phyloP scores from a whole-genome alignment of 2,888 invertebrate genomes.

The Erebia ligea region DNA sequence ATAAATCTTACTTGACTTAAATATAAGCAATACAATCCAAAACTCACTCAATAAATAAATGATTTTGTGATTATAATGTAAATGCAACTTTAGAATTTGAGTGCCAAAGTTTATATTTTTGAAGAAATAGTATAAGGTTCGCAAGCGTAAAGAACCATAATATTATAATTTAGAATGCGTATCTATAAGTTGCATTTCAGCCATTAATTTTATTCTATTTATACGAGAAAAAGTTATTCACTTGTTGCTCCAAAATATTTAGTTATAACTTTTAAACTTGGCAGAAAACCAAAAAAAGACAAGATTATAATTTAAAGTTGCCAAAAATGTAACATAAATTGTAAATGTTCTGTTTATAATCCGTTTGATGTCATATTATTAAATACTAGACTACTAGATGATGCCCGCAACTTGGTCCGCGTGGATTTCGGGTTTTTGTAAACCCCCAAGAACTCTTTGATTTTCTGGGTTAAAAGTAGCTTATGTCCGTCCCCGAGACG shows the following conservation, averaged over 20 bases:
- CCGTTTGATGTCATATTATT: neutral
- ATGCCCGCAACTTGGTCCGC: too few relatives aligned
- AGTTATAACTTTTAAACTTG: neutral
- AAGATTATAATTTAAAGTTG: neutral
- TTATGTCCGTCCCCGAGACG: too few relatives aligned
- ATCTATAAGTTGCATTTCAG: constrained; percentile 16
- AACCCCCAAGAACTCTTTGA: too few relatives aligned
- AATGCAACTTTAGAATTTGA: neutral
- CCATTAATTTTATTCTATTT: neutral
- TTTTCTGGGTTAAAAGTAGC: too few relatives aligned
- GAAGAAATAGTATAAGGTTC: neutral
- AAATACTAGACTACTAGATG: neutral
- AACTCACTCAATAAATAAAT: constrained; percentile 1
- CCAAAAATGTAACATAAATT: neutral
- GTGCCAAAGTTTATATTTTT: neutral
- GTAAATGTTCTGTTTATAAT: neutral
- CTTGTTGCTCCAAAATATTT: constrained; percentile 29
- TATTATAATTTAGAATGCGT: neutral
- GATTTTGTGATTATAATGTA: neutral
- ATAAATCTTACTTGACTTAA: neutral
- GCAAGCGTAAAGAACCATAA: neutral
- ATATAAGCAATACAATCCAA: neutral
- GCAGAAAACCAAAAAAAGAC: neutral
- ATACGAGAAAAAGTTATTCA: constrained; percentile 28
- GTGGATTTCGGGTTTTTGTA: too few relatives aligned